Base-by-base conservation (phyloP, 2,797 vertebrate genomes). In the Arvicola amphibius region DNA sequence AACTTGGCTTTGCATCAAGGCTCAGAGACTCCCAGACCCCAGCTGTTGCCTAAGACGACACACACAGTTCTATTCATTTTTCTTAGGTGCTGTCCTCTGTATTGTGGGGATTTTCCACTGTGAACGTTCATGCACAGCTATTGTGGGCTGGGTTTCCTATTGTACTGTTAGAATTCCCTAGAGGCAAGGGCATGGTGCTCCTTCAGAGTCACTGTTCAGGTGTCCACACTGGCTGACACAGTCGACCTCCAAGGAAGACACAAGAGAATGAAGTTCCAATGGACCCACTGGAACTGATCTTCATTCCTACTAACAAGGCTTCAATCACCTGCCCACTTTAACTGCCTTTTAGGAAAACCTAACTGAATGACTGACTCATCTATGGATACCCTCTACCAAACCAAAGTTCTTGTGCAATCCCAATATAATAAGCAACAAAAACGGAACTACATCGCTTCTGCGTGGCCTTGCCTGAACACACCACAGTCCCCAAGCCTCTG, bases 221-320 rank as follows among this genome's bases (percentile, higher is more conserved):
- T 3, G 37, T 56, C n/a, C 32, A 53, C 46, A 27, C 5, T 8
- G 27, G 40, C 8, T 51, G 32, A 21, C 9, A 40, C 10, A 78
- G 13, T 46, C 37, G 46, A 83, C 46, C 61, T 53, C 34, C 14
- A 84, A 23, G 43, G 23, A 5, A 78, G 59, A 46, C 40, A 40
- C 61, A 81, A 51, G 56, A 78, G 93, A 77, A 59, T 53, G 69
- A 93, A 87, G 71, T 23, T 96, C 11, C 90, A 61, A 51, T 23
- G 46, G 34, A 10, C 16, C 13, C 63, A 13, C 10, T 90, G 56
- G 77, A 69, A 46, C 69, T 77, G 9, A 91, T 53, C 43, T 61
- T 19, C 5, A 46, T 67, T 8, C 4, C 16, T 76, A 56, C 3
- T 37, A 40, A 53, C 40, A 51, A 37, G 69, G 32, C 23, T 92